Evolutionary conservation across 92 coral and sea anemone genomes (phyloP).

Genomic region (Zoanthus solanderi): DNA sequence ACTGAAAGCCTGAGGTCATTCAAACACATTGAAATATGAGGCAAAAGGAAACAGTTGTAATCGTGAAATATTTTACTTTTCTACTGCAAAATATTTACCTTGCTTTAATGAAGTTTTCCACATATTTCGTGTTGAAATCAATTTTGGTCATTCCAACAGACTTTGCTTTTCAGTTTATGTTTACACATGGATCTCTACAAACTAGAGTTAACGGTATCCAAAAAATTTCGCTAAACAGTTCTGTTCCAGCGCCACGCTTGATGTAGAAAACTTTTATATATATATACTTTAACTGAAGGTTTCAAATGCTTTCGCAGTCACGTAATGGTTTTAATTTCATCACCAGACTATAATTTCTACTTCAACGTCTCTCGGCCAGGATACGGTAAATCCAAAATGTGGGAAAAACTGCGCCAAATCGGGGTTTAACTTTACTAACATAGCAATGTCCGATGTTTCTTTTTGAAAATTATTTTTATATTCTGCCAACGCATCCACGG

Average conservation of each 20-base stretch:
- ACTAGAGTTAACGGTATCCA: not conserved
- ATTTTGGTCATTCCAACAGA: conserved; percentile 8
- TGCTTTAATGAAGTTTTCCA: conserved; percentile 22
- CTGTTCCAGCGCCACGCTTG: conserved; percentile 19
- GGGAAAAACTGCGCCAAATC: not conserved
- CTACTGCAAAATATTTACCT: not conserved
- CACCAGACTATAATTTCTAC: not conserved
- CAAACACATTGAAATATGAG: not conserved
- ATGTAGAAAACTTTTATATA: not conserved
- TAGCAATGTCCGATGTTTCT: not conserved
- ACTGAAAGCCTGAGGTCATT: not conserved
- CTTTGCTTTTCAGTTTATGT: not conserved
- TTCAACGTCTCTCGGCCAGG: not conserved
- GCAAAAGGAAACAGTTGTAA: not conserved
- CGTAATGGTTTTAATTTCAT: conserved; percentile 19
- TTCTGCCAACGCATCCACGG: not conserved
- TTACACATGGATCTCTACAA: not conserved
- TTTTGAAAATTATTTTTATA: not conserved
- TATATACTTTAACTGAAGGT: not conserved
- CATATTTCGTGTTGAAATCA: conserved; percentile 6
- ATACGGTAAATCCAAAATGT: not conserved
- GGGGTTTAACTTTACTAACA: not conserved
- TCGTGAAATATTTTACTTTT: not conserved
- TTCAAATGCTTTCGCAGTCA: conserved; percentile 20
- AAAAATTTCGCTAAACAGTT: not conserved